Evolutionary conservation across 2,797 vertebrate species (phyloP).

Genomic region (Choloepus didactylus): DNA sequence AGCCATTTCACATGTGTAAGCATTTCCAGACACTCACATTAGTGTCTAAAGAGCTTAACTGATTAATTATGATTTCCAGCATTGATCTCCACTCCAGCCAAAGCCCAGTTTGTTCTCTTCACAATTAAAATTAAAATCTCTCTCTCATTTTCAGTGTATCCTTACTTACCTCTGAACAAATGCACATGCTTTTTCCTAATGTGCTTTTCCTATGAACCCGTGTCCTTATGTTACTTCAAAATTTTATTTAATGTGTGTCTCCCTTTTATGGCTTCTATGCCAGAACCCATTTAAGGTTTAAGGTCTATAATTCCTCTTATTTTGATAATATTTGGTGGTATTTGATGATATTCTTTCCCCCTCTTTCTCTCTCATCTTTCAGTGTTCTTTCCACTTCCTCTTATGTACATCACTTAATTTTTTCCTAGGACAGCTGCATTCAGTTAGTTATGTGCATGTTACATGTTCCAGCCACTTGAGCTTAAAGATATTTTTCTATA

Average conservation of each 20-base stretch:
- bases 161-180: constrained; percentile 18
- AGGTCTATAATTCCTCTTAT: neutral
- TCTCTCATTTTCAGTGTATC: neutral
- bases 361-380: neutral
- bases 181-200: neutral
- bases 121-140: constrained; percentile 49
- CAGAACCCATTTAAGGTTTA: neutral
- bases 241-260: constrained; percentile 7
- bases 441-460: constrained; percentile 51
- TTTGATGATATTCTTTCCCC: too few species aligned
- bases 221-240: constrained; percentile 5
- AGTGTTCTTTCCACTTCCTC: neutral
- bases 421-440: constrained; percentile 25
- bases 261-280: neutral
- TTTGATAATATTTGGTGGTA: constrained; percentile 7
- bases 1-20: constrained; percentile 55
- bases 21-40: constrained; percentile 36
- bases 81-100: neutral
- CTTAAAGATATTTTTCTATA: constrained; percentile 74
- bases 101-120: constrained; percentile 33
- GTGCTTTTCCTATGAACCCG: neutral
- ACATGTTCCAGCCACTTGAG: constrained; percentile 63
- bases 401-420: constrained; percentile 5
- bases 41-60: constrained; percentile 18
- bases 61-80: constrained; percentile 19